Evolutionary conservation across 2,113 vertebrate species (phyloP).

Genomic region (Vimba vimba): DNA sequence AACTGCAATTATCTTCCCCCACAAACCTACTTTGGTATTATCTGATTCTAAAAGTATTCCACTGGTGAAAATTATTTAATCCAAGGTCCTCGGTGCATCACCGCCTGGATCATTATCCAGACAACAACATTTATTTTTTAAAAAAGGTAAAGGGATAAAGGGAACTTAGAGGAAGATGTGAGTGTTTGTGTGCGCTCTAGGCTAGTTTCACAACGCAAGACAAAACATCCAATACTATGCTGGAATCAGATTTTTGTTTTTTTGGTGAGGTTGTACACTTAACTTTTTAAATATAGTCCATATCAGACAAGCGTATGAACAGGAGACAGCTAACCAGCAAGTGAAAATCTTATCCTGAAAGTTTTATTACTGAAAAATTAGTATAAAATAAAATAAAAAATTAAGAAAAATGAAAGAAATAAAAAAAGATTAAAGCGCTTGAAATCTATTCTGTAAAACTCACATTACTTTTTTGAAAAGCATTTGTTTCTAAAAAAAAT

Average conservation of each 20-base stretch:
- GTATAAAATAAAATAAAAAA: no score
- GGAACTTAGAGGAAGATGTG: background rate
- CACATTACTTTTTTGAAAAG: background rate
- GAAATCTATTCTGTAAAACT: no score
- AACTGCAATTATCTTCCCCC: conserved; percentile 67
- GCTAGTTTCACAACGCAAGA: background rate
- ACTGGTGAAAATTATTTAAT: conserved; percentile 64
- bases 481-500: no score
- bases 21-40: conserved; percentile 64
- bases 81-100: conserved; percentile 42
- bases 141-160: conserved; percentile 3
- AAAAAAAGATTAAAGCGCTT: background rate
- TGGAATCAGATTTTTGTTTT: background rate
- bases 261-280: background rate
- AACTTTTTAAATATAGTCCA: background rate
- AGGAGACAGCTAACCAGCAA: background rate
- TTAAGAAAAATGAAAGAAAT: background rate
- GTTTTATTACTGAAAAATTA: background rate
- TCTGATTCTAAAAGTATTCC: conserved; percentile 64
- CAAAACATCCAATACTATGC: background rate
- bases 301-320: background rate
- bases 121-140: background rate
- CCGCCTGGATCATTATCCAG: conserved; percentile 38
- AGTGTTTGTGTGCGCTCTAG: background rate
- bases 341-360: background rate